Conservation (phyloP, 30 jellyfish, hydroid and myxozoan species). For the Sanderia malayensis region DNA sequence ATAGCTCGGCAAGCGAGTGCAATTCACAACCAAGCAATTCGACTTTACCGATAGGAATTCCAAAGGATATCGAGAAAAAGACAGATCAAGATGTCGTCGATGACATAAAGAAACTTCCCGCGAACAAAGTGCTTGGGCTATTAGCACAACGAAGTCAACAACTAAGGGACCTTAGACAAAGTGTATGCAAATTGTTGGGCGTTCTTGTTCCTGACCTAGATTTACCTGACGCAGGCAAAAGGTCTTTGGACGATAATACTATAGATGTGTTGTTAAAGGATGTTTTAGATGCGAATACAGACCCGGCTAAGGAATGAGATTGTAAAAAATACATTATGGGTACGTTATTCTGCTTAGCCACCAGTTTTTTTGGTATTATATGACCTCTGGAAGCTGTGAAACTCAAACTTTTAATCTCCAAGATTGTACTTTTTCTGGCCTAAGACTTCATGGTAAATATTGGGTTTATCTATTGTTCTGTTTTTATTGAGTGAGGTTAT, state of each 20-base stretch:
- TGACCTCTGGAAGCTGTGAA: too few relatives aligned
- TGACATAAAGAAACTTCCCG: constrained; percentile 39
- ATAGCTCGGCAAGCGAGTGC: not conserved
- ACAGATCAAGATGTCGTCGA: constrained; percentile 35
- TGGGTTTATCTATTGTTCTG: too few relatives aligned
- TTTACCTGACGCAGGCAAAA: constrained; percentile 55
- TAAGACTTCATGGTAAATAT: too few relatives aligned
- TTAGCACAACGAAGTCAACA: constrained; percentile 81
- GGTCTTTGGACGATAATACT: constrained; percentile 72
- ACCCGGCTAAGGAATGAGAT: constrained; percentile 14
- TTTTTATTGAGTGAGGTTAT: too few relatives aligned
- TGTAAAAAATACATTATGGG: too few relatives aligned
- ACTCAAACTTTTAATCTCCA: too few relatives aligned
- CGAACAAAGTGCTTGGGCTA: not conserved
- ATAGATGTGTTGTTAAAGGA: constrained; percentile 66
- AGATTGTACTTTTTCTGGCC: too few relatives aligned
- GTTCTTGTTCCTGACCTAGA: constrained; percentile 68
- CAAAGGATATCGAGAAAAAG: constrained; percentile 2
- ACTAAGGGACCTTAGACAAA: constrained; percentile 74
- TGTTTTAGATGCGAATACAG: constrained; percentile 75
- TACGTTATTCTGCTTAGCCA: too few relatives aligned
- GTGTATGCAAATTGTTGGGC: constrained; percentile 66
- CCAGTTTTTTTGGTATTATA: too few relatives aligned
- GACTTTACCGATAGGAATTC: not conserved
- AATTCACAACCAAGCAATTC: not conserved